Evolutionary conservation across 2,888 invertebrate species (phyloP).

Genomic region (Lithophane semibrunnea): DNA sequence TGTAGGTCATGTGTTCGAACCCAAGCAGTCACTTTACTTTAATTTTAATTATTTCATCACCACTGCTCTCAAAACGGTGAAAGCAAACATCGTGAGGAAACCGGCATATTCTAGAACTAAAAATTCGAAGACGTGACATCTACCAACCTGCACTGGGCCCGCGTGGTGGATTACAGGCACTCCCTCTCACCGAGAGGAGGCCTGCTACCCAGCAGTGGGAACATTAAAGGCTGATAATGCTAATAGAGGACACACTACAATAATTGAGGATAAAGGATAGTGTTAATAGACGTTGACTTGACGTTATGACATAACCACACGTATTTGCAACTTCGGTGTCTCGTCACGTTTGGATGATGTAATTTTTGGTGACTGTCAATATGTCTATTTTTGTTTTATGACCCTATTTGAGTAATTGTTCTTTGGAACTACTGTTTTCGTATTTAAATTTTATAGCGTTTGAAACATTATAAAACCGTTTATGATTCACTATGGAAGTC

Average conservation of each 20-base stretch:
- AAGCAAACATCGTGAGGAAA: no score
- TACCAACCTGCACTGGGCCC: no score
- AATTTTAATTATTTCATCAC: no score
- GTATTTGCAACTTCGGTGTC: constrained; percentile 14
- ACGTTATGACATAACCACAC: constrained; percentile 15
- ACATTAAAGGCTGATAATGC: no score
- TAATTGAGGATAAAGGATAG: background rate
- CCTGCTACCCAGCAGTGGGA: no score
- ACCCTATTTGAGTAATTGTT: constrained; percentile 37
- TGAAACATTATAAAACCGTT: constrained; percentile 2
- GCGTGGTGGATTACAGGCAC: no score
- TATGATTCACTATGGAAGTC: constrained; percentile 7
- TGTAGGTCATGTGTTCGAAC: no score
- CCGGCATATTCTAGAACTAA: no score
- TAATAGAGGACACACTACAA: background rate
- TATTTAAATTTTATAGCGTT: constrained; percentile 11
- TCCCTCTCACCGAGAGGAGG: no score
- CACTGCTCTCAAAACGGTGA: no score
- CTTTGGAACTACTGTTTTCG: constrained; percentile 9
- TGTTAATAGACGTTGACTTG: background rate
- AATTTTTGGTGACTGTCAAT: constrained; percentile 31
- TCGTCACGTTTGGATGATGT: constrained; percentile 44
- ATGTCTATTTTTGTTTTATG: constrained; percentile 54
- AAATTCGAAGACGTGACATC: no score
- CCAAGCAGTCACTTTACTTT: no score